phyloP scores from a whole-genome alignment of 2,113 vertebrate genomes.

The Spheniscus mendiculus region DNA sequence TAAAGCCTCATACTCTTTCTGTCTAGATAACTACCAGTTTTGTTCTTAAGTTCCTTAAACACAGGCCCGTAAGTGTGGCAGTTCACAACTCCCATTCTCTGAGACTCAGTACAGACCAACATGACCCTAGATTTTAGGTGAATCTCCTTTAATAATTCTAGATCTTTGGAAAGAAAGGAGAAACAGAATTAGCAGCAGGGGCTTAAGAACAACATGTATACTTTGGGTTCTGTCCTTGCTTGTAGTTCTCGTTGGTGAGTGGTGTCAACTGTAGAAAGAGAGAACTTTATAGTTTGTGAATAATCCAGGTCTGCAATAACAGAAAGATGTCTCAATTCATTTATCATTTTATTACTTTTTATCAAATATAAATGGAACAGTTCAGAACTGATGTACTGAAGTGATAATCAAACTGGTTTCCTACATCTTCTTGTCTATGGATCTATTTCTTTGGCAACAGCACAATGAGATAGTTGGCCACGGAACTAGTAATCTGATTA shows the following conservation, averaged over 20 bases:
- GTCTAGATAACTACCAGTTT: not conserved
- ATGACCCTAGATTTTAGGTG: not conserved
- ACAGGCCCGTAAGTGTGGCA: not conserved
- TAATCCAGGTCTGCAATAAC: not conserved
- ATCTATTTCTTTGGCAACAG: not conserved
- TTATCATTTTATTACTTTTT: not conserved
- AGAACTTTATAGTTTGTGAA: not conserved
- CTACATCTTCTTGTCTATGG: not conserved
- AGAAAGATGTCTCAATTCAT: not conserved
- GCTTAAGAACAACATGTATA: not conserved
- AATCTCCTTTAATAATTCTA: not conserved
- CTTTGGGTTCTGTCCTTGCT: not conserved
- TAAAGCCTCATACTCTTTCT: not conserved
- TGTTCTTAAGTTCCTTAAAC: not conserved
- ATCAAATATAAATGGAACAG: not conserved
- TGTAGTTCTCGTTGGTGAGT: not conserved
- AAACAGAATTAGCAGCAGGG: not conserved
- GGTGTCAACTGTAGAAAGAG: not conserved
- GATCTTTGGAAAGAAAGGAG: not conserved
- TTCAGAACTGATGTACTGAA: not conserved
- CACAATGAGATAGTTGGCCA: not conserved
- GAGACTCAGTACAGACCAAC: not conserved
- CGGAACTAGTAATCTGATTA: not conserved
- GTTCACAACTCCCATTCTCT: rapidly evolving
- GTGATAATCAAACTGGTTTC: not conserved